Conservation (phyloP, 2,888 invertebrate genomes). For the Zaprionus obscuricornis region DNA sequence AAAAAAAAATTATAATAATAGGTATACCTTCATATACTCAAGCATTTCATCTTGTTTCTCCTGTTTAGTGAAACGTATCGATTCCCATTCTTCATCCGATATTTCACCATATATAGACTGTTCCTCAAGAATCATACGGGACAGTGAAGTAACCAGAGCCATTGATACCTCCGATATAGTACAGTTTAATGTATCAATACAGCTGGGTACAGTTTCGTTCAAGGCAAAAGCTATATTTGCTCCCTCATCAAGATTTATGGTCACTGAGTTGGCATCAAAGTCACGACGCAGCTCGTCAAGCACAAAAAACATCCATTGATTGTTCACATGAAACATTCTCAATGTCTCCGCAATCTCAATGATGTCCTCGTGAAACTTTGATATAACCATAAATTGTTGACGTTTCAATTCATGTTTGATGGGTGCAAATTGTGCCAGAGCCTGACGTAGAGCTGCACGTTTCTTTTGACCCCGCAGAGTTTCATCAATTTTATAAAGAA, state of each 20-base stretch:
- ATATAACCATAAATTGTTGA: constrained; percentile 80
- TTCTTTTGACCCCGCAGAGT: constrained; percentile 72
- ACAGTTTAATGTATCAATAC: constrained; percentile 87
- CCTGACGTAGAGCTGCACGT: constrained; percentile 64
- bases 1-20: not conserved
- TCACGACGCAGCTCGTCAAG: constrained; percentile 85
- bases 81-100: constrained; percentile 94
- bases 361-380: constrained; percentile 84
- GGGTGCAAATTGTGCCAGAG: constrained; percentile 66
- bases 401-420: constrained; percentile 47
- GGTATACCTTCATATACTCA: constrained; percentile 87
- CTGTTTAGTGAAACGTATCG: constrained; percentile 88
- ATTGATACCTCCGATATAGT: constrained; percentile 88
- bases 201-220: constrained; percentile 86
- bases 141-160: constrained; percentile 88
- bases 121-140: constrained; percentile 88
- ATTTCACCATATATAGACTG: constrained; percentile 89
- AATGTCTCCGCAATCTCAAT: constrained; percentile 88
- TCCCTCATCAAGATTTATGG: constrained; percentile 88
- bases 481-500: constrained; percentile 80
- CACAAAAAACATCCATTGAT: constrained; percentile 92
- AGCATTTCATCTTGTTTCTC: constrained; percentile 88
- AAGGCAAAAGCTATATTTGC: constrained; percentile 91
- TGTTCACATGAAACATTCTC: constrained; percentile 88
- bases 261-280: constrained; percentile 84